Conservation (phyloP, 2,888 invertebrate species). For the Eugnorisma glareosa region DNA sequence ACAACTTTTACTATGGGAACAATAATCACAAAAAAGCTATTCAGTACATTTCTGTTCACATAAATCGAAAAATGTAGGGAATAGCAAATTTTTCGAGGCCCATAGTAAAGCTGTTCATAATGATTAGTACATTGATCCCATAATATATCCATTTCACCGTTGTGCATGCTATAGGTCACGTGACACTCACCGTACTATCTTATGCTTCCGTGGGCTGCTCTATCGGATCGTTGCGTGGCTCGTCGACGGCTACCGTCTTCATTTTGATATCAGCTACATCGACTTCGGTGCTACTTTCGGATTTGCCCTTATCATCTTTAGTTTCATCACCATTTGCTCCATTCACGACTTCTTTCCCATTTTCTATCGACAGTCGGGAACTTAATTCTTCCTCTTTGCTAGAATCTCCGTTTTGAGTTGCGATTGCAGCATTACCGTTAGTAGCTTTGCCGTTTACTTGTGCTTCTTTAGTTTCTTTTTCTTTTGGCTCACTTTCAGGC, state of each 20-base stretch:
- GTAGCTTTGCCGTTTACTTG: conserved; percentile 84
- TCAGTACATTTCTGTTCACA: neutral
- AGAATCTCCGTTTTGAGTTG: conserved; percentile 81
- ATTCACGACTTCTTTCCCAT: conserved; percentile 78
- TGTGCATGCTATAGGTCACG: conserved; percentile 9
- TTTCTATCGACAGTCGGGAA: conserved; percentile 82
- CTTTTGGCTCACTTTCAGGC: conserved; percentile 71
- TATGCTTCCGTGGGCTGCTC: conserved; percentile 90
- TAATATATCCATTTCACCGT: neutral
- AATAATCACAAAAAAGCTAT: neutral
- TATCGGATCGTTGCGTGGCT: conserved; percentile 83
- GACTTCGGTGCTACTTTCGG: conserved; percentile 79
- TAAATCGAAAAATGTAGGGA: too few relatives aligned
- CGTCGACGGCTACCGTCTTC: conserved; percentile 89
- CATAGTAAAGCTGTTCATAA: neutral
- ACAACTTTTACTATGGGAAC: neutral
- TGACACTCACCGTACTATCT: conserved; percentile 80
- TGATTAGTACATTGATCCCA: neutral
- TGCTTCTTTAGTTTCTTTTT: conserved; percentile 76
- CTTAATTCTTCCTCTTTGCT: conserved; percentile 81
- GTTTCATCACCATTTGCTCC: conserved; percentile 76
- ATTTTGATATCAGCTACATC: conserved; percentile 89
- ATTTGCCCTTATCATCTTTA: conserved; percentile 80
- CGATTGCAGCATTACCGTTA: conserved; percentile 77
- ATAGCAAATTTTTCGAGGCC: too few relatives aligned